Conservation (phyloP, 2,113 vertebrate genomes). For the Phyllostomus hastatus region DNA sequence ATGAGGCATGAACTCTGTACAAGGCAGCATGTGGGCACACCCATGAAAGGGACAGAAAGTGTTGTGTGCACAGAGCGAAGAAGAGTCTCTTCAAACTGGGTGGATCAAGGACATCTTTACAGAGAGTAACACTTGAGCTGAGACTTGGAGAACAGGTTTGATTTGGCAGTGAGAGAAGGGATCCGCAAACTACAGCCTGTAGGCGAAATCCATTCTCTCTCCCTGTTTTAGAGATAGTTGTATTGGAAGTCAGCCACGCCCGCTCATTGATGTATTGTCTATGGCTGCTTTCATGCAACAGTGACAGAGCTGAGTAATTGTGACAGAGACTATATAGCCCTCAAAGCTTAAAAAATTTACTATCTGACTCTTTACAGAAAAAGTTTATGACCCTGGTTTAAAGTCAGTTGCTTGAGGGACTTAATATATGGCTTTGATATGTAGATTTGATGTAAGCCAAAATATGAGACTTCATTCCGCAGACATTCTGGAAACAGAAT, state of each 20-base stretch:
- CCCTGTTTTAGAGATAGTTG: background rate
- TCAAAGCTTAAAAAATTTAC: background rate
- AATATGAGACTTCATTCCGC: background rate
- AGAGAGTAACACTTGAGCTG: background rate
- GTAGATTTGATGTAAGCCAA: background rate
- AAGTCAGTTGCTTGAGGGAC: background rate
- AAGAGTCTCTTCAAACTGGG: background rate
- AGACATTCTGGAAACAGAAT: slow-evolving; percentile 10
- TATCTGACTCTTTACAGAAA: background rate
- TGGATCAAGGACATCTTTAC: background rate
- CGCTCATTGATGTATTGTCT: background rate
- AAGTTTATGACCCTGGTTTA: background rate
- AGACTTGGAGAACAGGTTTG: background rate
- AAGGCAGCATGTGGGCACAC: background rate
- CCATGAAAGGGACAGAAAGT: background rate
- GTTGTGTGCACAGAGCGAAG: background rate
- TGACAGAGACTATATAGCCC: background rate
- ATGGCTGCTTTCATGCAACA: background rate
- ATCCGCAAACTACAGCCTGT: background rate
- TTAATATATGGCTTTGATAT: background rate
- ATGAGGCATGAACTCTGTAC: background rate
- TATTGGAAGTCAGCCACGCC: background rate
- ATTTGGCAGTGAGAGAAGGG: background rate
- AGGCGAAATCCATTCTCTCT: background rate
- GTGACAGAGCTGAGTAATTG: background rate